Evolutionary conservation across 92 coral and sea anemone species (phyloP), one percentile per base, ranked within the genome.

Genomic region (Heliopora coerulea): DNA sequence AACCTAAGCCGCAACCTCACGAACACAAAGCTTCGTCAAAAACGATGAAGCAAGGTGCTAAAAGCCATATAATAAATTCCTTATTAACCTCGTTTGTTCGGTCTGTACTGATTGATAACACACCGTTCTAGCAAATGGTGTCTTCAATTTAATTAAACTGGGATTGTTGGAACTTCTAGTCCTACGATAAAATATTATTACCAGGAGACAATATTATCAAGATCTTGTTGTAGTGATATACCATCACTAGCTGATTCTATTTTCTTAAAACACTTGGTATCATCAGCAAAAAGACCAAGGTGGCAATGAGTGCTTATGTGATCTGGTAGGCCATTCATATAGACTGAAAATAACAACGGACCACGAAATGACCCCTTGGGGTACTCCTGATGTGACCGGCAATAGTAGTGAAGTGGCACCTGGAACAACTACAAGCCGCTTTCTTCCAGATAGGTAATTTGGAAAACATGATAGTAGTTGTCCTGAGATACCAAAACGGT

Each of bases 251-350:
- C 32, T 18, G 32, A 42, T 46, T 19, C 28, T 28, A 81, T 81
- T 18, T 50, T 31, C 19, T 30, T 37, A 63, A 54, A 81, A 57
- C 85, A 81, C 52, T 81, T 81, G 39, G 81, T 81, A 39, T 81
- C 85, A 77, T 81, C 81, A 18, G 85, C 85, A 49, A 79, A 79
- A 67, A 66, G 42, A 35, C 68, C 44, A 42, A 57, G 28, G 30
- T 19, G 35, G 49, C 72, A 80, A 23, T 58, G 59, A 50, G 84
- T 69, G 3, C 30, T 3, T 20, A 70, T 49, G 35, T 42, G 44
- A 37, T 48, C 79, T 14, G 84, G 72, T 56, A 80, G 54, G 59
- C 49, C 63, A 39, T 44, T 80, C 17, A 60, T 59, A 52, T 67
- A 67, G n/a, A 67, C 12, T 11, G 44, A 25, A 23, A 66, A 66